Base-by-base conservation (phyloP, 2,888 invertebrate species). In the Hemithea aestivaria region DNA sequence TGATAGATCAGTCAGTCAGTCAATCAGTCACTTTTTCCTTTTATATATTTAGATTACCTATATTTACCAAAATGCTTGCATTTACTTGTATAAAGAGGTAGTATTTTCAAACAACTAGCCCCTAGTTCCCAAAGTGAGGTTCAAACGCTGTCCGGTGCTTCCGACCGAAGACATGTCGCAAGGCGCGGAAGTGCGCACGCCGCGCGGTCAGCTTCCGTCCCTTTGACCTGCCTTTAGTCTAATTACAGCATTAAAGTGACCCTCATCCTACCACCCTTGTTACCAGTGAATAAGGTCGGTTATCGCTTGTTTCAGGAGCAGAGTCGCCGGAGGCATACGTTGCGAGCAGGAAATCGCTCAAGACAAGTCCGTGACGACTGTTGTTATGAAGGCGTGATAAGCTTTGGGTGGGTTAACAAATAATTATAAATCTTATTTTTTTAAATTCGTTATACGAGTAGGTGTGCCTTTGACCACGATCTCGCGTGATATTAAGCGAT, bases 141-240 rank as follows among this genome's bases (percentile, higher is more conserved):
- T 65, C 63, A 54, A 65, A 58, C 62, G 56, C 56, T 47, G 3
- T 16, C 56, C 53, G 59, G 56, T 56, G 62, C 56, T 69, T 70
- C 70, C 69, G 71, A 56, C 67, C 57, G 67, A 73, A 76, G 77
- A 77, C 73, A 66, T 60, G 60, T 62, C 59, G 58, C 65, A 68
- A 66, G 60, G 51, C 33, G 33, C 73, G 77, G 79, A 78, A 73
- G 78, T 69, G 51, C 68, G 73, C 73, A 63, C 63, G 67, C 69
- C 69, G 67, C 70, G 73, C 77, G 80, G 80, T 77, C 80, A 79
- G 76, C 74, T 72, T 83, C 83, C 83, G 80, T 57, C 73, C 69
- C 81, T 83, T 83, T 82, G 81, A 79, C 81, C 80, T 79, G 75
- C 56, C 70, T 68, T 63, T 66, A 66, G 63, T 65, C 78, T 79